Percentiles rank a stretch among this genome's conserved stretches.
Evolutionary conservation across 2,113 vertebrate species (phyloP).

Genomic region (Danionella cerebrum): DNA sequence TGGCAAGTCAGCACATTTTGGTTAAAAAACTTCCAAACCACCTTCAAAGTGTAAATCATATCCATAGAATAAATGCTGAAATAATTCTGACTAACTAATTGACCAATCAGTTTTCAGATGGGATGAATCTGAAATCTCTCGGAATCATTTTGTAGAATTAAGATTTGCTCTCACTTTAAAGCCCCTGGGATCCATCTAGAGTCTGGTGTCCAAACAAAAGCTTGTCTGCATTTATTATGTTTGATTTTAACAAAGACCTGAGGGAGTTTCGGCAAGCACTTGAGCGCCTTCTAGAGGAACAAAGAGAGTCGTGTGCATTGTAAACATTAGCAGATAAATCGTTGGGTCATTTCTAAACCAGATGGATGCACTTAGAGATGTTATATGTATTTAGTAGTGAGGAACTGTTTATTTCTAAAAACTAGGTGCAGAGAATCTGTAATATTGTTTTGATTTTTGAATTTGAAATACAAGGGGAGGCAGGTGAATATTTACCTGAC

Average conservation of each 20-base stretch:
- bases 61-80: background rate
- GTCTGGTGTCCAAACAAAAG: constrained; percentile 23
- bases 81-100: background rate
- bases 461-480: too few relatives aligned
- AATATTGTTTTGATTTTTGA: too few relatives aligned
- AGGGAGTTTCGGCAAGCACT: background rate
- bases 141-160: background rate
- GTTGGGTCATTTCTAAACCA: too few relatives aligned
- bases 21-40: background rate
- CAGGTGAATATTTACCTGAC: too few relatives aligned
- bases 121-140: background rate
- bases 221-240: constrained; percentile 15
- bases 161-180: background rate
- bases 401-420: too few relatives aligned
- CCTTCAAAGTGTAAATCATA: background rate
- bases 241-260: constrained; percentile 36
- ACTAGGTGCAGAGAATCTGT: too few relatives aligned
- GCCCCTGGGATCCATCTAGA: background rate
- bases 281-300: constrained; percentile 19
- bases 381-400: too few relatives aligned
- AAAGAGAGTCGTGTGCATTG: background rate
- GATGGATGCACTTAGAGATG: too few relatives aligned
- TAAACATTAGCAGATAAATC: background rate
- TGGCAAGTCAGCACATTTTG: background rate
- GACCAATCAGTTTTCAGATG: background rate